These are phyloP conservation scores for Heliocidaris tuberculata DNA, from an alignment of 35 echinoderm and acorn worm genomes.

Conservation along the genomic window DNA sequence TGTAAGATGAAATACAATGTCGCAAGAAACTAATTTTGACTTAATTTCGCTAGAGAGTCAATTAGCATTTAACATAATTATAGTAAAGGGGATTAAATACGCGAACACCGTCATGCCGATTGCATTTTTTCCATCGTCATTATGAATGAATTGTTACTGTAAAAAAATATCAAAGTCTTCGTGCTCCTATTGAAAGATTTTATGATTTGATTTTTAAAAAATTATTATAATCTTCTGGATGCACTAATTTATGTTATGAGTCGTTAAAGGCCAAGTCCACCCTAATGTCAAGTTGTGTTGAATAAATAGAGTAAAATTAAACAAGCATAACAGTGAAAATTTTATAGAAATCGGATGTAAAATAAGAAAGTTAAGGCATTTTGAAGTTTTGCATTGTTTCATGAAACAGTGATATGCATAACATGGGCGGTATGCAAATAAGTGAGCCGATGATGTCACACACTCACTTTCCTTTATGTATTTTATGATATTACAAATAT, in stretches of 20 bases:
- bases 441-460: too few species aligned
- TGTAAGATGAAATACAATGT: not conserved
- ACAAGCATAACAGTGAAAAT: too few species aligned
- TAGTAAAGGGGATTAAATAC: not conserved
- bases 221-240: not conserved
- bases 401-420: too few species aligned
- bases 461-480: too few species aligned
- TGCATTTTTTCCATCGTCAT: not conserved
- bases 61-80: not conserved
- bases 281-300: too few species aligned
- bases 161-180: not conserved
- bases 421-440: too few species aligned
- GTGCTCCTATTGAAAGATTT: not conserved
- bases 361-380: too few species aligned
- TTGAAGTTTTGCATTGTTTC: too few species aligned
- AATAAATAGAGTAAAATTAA: too few species aligned
- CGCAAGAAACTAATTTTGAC: not conserved
- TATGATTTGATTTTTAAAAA: not conserved
- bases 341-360: too few species aligned
- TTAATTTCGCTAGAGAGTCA: not conserved
- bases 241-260: not conserved
- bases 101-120: not conserved
- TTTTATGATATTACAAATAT: too few species aligned
- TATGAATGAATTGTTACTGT: not conserved
- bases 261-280: too few species aligned